Evolutionary conservation across 2,113 vertebrate species (phyloP).

Genomic region (Chloebia gouldiae): DNA sequence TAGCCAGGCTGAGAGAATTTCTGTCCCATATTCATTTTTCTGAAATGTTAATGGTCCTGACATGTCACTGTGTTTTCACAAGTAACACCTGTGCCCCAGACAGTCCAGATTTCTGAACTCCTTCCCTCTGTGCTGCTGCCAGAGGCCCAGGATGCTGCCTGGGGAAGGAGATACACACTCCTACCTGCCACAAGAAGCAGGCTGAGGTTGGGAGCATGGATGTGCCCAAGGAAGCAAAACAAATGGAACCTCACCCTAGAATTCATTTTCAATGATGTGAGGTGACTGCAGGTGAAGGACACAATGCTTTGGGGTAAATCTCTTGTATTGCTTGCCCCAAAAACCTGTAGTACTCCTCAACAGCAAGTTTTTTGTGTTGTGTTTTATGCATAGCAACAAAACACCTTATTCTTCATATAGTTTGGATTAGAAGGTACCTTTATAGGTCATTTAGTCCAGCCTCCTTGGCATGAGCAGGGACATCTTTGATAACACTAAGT

Average conservation of each 20-base stretch:
- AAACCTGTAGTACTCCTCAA: neutral
- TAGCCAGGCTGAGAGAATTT: neutral
- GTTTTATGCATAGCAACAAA: neutral
- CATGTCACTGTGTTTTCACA: accelerated
- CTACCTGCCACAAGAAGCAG: neutral
- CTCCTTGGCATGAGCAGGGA: neutral
- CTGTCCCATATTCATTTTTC: neutral
- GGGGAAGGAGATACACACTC: neutral
- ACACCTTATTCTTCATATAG: neutral
- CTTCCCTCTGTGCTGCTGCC: neutral
- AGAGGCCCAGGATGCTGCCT: neutral
- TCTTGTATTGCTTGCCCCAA: neutral
- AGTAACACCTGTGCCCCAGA: neutral
- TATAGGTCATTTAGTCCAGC: neutral
- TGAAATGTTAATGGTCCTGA: neutral
- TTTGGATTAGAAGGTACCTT: neutral
- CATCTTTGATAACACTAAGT: neutral
- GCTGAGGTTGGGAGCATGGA: neutral
- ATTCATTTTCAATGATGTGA: neutral
- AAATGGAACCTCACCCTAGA: neutral
- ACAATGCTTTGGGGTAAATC: neutral
- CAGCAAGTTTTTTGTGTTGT: neutral
- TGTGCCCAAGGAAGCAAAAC: neutral
- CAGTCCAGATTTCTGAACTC: neutral
- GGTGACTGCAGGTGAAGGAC: neutral